Conservation (phyloP, 2,888 invertebrate genomes). For the Platycheirus rosarum region DNA sequence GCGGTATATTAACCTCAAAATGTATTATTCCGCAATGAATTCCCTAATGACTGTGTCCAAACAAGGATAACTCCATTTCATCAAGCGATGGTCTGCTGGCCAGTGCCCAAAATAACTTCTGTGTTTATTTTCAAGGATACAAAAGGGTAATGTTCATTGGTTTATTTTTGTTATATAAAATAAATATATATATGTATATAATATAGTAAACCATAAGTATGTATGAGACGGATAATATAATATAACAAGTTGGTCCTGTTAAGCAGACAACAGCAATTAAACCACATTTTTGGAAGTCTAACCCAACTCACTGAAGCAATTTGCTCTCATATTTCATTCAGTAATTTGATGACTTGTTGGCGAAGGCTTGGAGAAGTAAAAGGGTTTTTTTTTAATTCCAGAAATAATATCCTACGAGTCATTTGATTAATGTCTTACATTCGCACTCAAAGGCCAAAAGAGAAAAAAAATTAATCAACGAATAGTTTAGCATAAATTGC, state of each 20-base stretch:
- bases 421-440: conserved; percentile 1
- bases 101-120: conserved; percentile 38
- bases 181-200: too few species aligned
- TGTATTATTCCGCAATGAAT: conserved; percentile 28
- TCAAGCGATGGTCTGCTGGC: conserved; percentile 3
- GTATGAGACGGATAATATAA: not conserved
- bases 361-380: not conserved
- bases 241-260: conserved; percentile 42
- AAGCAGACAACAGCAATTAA: conserved; percentile 55
- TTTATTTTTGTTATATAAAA: conserved; percentile 20
- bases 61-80: conserved; percentile 21
- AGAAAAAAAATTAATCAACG: conserved; percentile 6
- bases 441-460: not conserved
- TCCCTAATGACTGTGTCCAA: conserved; percentile 44
- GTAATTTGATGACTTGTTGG: not conserved
- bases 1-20: conserved; percentile 42
- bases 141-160: conserved; percentile 47
- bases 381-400: not conserved
- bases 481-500: conserved; percentile 12
- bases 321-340: conserved; percentile 22
- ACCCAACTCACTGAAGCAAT: conserved; percentile 22
- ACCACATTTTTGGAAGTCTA: conserved; percentile 25
- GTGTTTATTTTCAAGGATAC: conserved; percentile 48
- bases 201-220: too few species aligned
- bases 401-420: not conserved